phyloP scores from a whole-genome alignment of 2,888 invertebrate genomes.

The Phyllotreta striolata region DNA sequence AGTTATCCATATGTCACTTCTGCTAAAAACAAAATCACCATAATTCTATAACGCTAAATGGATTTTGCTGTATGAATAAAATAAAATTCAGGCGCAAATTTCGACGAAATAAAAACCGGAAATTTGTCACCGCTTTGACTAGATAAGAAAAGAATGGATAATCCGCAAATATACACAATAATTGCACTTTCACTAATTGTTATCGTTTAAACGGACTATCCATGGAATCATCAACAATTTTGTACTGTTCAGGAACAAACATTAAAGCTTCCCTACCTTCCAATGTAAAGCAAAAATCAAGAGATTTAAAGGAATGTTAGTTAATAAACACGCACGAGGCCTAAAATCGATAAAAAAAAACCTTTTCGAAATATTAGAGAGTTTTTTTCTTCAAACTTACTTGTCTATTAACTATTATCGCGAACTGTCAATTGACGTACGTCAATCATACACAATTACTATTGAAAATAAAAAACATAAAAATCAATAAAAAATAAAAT shows the following conservation, averaged over 20 bases:
- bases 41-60: not conserved
- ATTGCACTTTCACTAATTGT: not conserved
- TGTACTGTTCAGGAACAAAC: constrained; percentile 32
- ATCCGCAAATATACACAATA: not conserved
- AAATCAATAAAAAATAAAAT: constrained; percentile 1
- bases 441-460: constrained; percentile 1
- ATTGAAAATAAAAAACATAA: not conserved
- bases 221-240: constrained; percentile 20
- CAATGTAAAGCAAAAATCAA: too few relatives aligned
- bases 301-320: too few relatives aligned
- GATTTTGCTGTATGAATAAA: not conserved
- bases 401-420: too few relatives aligned
- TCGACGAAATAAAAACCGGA: not conserved
- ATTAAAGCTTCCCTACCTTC: constrained; percentile 22
- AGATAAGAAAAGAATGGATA: constrained; percentile 3
- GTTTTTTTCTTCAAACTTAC: too few relatives aligned
- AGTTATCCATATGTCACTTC: not conserved
- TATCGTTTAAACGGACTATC: not conserved
- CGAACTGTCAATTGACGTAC: too few relatives aligned
- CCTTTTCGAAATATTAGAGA: too few relatives aligned
- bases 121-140: constrained; percentile 14
- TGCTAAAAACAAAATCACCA: not conserved
- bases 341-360: too few relatives aligned
- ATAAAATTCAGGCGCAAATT: constrained; percentile 1
- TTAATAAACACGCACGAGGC: too few relatives aligned